Evolutionary conservation across 1,140 invertebrate species (phyloP).

Genomic region (Halyomorpha halys): DNA sequence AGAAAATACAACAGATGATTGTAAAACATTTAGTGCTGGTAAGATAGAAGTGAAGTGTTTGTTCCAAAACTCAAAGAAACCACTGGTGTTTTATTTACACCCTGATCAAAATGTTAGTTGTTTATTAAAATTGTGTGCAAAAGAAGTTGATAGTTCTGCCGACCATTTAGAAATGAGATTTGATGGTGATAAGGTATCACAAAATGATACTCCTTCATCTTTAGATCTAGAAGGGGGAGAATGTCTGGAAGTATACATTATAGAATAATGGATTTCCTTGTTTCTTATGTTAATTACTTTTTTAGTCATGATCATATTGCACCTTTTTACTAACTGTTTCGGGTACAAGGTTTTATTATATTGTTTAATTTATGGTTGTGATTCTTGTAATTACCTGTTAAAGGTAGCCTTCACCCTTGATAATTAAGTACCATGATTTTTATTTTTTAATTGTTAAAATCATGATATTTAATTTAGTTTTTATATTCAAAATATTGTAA

Average conservation of each 20-base stretch:
- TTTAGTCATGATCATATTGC: no score
- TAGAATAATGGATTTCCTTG: no score
- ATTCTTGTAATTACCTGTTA: no score
- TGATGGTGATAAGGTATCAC: neutral
- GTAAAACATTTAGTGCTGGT: neutral
- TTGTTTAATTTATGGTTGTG: no score
- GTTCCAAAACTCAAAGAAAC: neutral
- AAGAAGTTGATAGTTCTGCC: neutral
- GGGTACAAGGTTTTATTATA: no score
- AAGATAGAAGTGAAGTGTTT: constrained; percentile 8
- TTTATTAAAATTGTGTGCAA: neutral
- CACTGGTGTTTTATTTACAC: neutral
- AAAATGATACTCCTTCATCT: neutral
- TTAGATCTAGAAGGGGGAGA: constrained; percentile 6
- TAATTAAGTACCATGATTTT: no score
- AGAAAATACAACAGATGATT: constrained; percentile 3
- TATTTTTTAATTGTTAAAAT: no score
- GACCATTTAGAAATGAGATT: neutral
- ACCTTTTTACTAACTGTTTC: no score
- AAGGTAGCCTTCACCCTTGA: no score
- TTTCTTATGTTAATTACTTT: no score
- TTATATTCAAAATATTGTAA: no score
- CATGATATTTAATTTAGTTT: no score
- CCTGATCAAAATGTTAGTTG: neutral
- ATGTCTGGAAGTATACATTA: neutral